phyloP scores from a whole-genome alignment of 1,140 invertebrate species.

The Mesaphorura yosii region DNA sequence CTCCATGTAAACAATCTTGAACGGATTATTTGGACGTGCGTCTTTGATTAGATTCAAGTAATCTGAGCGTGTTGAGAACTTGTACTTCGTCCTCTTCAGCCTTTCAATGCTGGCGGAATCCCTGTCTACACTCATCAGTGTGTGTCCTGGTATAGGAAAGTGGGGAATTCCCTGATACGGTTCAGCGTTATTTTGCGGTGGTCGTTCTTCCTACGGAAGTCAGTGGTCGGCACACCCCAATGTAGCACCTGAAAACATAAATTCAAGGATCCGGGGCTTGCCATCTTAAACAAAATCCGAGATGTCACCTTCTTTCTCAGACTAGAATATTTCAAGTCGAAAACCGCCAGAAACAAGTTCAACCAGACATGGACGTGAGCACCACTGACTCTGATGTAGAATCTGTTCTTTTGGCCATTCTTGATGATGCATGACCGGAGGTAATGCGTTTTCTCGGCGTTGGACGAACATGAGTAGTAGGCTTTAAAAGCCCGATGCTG shows the following conservation, averaged over 20 bases:
- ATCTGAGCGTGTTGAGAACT: not conserved
- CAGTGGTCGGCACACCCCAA: not conserved
- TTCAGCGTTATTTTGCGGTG: not conserved
- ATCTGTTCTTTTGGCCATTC: not conserved
- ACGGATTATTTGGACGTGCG: not conserved
- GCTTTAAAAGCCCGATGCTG: not conserved
- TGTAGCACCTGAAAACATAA: slow-evolving; percentile 1
- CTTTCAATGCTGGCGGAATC: slow-evolving; percentile 31
- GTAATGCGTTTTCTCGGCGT: not conserved
- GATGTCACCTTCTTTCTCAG: slow-evolving; percentile 4
- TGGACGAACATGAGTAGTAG: not conserved
- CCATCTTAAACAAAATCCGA: not conserved
- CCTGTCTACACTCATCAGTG: slow-evolving; percentile 31
- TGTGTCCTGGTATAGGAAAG: slow-evolving; percentile 32
- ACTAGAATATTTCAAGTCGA: not conserved
- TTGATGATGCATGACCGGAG: not conserved
- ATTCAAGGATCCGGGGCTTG: not conserved
- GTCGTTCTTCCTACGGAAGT: not conserved
- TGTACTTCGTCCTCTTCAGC: slow-evolving; percentile 9
- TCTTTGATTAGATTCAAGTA: not conserved
- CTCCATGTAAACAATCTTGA: slow-evolving; percentile 7
- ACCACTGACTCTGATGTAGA: not conserved
- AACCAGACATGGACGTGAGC: not conserved
- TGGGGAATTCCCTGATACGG: slow-evolving; percentile 15
- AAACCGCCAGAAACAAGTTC: slow-evolving; percentile 3